phyloP scores from a whole-genome alignment of 2,888 invertebrate genomes.

The Morpho deidamia region DNA sequence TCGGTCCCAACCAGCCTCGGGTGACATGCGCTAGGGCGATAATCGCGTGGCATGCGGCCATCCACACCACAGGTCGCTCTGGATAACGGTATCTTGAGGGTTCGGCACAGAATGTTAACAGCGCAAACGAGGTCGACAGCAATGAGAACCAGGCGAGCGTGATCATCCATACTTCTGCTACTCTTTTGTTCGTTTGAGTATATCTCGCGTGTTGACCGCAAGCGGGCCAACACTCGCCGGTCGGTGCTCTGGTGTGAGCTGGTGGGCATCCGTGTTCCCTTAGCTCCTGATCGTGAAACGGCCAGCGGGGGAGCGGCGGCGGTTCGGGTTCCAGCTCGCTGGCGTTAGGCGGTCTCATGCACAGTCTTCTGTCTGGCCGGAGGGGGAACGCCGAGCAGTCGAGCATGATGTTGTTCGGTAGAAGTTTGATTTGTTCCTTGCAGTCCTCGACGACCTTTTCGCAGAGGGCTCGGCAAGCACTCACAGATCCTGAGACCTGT shows the following conservation, averaged over 20 bases:
- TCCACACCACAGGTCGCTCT: conserved; percentile 93
- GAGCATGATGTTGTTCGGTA: conserved; percentile 85
- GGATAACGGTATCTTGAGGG: conserved; percentile 94
- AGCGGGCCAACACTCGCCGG: conserved; percentile 80
- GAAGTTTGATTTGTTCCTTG: conserved; percentile 81
- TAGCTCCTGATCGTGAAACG: conserved; percentile 53
- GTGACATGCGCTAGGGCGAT: conserved; percentile 86
- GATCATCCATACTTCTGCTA: conserved; percentile 85
- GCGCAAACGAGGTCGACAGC: conserved; percentile 88
- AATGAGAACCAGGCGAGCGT: conserved; percentile 88
- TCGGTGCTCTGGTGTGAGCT: conserved; percentile 77
- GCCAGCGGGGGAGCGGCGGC: conserved; percentile 60
- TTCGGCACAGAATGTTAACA: conserved; percentile 93
- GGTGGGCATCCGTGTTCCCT: conserved; percentile 76
- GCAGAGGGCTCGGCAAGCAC: conserved; percentile 92
- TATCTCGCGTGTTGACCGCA: conserved; percentile 85
- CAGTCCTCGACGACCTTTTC: conserved; percentile 86
- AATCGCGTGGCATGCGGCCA: conserved; percentile 91
- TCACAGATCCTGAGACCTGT: conserved; percentile 89
- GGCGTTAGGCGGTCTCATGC: conserved; percentile 83
- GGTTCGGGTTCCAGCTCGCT: conserved; percentile 65
- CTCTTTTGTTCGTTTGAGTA: conserved; percentile 81
- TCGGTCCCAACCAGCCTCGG: conserved; percentile 79
- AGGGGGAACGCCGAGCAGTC: conserved; percentile 90
- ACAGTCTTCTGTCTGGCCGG: conserved; percentile 82